Percentiles rank a stretch among this genome's conserved stretches.
Evolutionary conservation across 2,888 invertebrate genomes (phyloP).

Genomic region (Tachina lurida): DNA sequence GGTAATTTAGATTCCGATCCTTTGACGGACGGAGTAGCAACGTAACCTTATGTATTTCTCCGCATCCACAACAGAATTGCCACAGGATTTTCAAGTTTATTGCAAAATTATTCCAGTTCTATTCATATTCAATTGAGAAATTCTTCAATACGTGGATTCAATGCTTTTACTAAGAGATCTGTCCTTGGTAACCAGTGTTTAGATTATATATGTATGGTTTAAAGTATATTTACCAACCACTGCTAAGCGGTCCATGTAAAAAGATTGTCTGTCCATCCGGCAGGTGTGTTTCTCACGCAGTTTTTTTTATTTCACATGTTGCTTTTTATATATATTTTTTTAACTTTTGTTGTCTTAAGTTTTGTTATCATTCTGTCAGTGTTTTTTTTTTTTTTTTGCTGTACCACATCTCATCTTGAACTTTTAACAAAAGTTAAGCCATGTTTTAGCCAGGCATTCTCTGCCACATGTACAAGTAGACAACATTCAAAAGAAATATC

Average conservation of each 20-base stretch:
- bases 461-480: constrained; percentile 8
- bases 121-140: not conserved
- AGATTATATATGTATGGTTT: constrained; percentile 17
- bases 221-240: constrained; percentile 9
- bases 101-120: not conserved
- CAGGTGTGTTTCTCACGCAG: constrained; percentile 75
- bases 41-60: too few relatives aligned
- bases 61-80: too few relatives aligned
- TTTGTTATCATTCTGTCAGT: constrained; percentile 69
- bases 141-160: constrained; percentile 19
- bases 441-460: constrained; percentile 17
- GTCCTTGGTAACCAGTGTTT: constrained; percentile 48
- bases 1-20: too few relatives aligned
- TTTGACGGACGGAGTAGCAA: too few relatives aligned
- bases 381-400: constrained; percentile 31
- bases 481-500: constrained; percentile 26
- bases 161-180: constrained; percentile 42
- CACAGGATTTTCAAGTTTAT: too few relatives aligned
- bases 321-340: constrained; percentile 31
- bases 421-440: constrained; percentile 38
- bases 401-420: constrained; percentile 30
- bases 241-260: constrained; percentile 28
- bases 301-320: constrained; percentile 51
- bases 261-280: constrained; percentile 71
- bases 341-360: constrained; percentile 52